Conservation (phyloP, 2,888 invertebrate species). For the Acanthosepion lycidas region DNA sequence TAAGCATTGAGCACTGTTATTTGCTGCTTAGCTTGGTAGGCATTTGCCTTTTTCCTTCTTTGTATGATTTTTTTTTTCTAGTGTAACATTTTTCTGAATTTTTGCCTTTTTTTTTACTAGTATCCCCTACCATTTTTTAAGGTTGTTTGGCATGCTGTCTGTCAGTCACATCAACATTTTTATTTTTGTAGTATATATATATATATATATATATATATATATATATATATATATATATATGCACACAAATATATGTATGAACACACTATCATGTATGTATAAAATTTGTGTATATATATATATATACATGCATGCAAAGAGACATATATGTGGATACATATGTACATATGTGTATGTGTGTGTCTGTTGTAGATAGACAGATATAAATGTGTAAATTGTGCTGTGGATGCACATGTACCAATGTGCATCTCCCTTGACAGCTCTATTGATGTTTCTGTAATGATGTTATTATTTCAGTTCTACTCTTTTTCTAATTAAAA, state of each 20-base stretch:
- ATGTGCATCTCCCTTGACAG: not conserved
- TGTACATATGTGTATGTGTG: not conserved
- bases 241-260: too few species aligned
- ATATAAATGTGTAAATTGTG: not conserved
- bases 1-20: too few species aligned
- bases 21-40: too few species aligned
- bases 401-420: not conserved
- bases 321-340: not conserved
- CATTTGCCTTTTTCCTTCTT: too few species aligned
- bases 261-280: not conserved
- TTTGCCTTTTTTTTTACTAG: too few species aligned
- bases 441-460: conserved; percentile 6
- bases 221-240: not conserved
- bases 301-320: too few species aligned
- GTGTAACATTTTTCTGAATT: too few species aligned
- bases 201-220: not conserved
- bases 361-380: too few species aligned
- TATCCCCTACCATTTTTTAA: too few species aligned
- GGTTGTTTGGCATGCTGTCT: too few species aligned
- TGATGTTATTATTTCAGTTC: not conserved
- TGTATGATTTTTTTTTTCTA: too few species aligned
- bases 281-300: not conserved
- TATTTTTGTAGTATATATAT: not conserved
- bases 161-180: too few species aligned
- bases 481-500: not conserved